A percentile compares a stretch with the other conserved stretches of the same genome.
These are phyloP conservation scores for Zootermopsis nevadensis DNA, from an alignment of 2,888 invertebrate genomes.

Conservation along the genomic window DNA sequence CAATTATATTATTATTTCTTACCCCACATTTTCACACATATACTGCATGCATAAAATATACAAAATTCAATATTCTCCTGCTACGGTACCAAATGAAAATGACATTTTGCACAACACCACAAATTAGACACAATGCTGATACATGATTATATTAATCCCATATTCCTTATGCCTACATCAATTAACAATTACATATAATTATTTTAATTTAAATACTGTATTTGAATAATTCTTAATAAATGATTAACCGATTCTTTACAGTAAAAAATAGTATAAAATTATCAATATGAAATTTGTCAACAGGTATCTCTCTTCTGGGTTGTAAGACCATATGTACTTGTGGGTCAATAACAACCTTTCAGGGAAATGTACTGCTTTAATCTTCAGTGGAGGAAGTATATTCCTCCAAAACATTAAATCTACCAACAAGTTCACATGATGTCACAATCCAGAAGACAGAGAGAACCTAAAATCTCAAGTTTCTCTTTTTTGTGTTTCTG, in stretches of 20 bases:
- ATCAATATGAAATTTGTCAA: constrained; percentile 22
- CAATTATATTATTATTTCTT: constrained; percentile 4
- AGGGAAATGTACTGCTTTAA: too few relatives aligned
- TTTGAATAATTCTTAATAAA: constrained; percentile 29
- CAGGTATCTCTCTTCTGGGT: background rate
- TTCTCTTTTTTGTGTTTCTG: constrained; percentile 11
- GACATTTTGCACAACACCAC: constrained; percentile 4
- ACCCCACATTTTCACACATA: constrained; percentile 36
- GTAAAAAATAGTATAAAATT: constrained; percentile 23
- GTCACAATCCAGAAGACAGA: too few relatives aligned
- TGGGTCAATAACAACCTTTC: too few relatives aligned
- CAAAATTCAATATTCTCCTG: constrained; percentile 22
- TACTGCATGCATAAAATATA: constrained; percentile 17
- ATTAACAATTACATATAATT: constrained; percentile 38
- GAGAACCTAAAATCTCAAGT: too few relatives aligned
- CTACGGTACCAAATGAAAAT: background rate
- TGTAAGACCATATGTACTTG: too few relatives aligned
- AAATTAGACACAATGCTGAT: constrained; percentile 13
- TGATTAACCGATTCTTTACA: constrained; percentile 36
- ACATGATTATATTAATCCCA: constrained; percentile 34
- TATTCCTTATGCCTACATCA: constrained; percentile 39
- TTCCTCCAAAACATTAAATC: too few relatives aligned
- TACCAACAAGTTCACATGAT: too few relatives aligned
- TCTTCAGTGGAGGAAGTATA: too few relatives aligned
- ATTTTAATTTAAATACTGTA: constrained; percentile 36